phyloP scores from a whole-genome alignment of 2,113 vertebrate species.

The Colinus virginianus region DNA sequence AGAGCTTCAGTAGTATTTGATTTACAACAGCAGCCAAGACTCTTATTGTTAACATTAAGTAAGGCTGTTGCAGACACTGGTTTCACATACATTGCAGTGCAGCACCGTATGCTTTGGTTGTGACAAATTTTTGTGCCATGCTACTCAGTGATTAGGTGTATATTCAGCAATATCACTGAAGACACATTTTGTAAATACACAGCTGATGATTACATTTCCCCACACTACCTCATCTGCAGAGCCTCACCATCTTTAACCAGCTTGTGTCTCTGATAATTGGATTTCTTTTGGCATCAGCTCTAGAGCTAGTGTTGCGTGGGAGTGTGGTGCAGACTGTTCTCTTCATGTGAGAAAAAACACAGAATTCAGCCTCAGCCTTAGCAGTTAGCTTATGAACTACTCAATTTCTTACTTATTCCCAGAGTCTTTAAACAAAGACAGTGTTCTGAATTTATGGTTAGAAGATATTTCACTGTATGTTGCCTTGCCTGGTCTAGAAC shows the following conservation, averaged over 20 bases:
- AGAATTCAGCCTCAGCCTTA: slow-evolving; percentile 13
- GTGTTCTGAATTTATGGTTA: background rate
- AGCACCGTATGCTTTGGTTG: background rate
- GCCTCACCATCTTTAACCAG: slow-evolving; percentile 25
- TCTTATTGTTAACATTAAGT: slow-evolving; percentile 24
- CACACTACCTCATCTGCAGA: background rate
- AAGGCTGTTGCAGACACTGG: background rate
- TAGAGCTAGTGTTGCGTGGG: background rate
- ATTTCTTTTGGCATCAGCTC: background rate
- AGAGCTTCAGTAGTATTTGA: background rate
- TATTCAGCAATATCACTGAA: slow-evolving; percentile 44
- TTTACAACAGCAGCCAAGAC: slow-evolving; percentile 20
- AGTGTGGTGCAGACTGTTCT: background rate
- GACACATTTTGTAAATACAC: slow-evolving; percentile 33
- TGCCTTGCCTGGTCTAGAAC: background rate
- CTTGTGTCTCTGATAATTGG: slow-evolving; percentile 41
- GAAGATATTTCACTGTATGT: background rate
- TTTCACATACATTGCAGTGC: background rate
- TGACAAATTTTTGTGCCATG: slow-evolving; percentile 9
- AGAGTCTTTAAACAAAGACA: background rate
- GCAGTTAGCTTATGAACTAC: slow-evolving; percentile 1
- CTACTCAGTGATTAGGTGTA: background rate
- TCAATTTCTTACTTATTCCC: background rate
- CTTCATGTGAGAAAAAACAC: background rate
- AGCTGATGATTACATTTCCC: slow-evolving; percentile 16